Evolutionary conservation across 1,140 invertebrate genomes (phyloP).

Genomic region (Geopemphigus sp.): DNA sequence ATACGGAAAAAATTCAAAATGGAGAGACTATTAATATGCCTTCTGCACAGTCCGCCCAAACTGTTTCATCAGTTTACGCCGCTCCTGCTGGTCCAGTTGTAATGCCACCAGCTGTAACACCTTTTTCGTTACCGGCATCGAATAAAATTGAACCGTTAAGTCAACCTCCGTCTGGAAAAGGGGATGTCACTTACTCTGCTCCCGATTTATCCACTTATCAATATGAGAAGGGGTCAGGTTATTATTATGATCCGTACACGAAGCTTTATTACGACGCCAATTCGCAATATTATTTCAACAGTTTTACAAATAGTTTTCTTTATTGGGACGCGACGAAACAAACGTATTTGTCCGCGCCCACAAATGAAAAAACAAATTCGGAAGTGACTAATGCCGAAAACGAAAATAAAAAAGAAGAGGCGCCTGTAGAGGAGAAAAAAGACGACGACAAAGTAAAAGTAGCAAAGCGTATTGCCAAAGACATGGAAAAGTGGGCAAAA

Average conservation of each 20-base stretch:
- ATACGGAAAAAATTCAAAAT: slow-evolving; percentile 69
- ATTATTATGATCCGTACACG: slow-evolving; percentile 92
- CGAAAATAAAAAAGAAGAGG: slow-evolving; percentile 54
- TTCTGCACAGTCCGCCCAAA: slow-evolving; percentile 59
- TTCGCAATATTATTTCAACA: slow-evolving; percentile 92
- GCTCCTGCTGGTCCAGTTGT: slow-evolving; percentile 57
- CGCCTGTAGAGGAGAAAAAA: slow-evolving; percentile 55
- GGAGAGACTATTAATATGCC: slow-evolving; percentile 53
- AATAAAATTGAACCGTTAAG: slow-evolving; percentile 55
- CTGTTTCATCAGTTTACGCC: slow-evolving; percentile 81
- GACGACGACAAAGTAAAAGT: slow-evolving; percentile 80
- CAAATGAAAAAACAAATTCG: slow-evolving; percentile 54
- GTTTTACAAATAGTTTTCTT: slow-evolving; percentile 83
- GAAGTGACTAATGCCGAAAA: slow-evolving; percentile 46
- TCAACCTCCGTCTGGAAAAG: slow-evolving; percentile 56
- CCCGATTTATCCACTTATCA: slow-evolving; percentile 90
- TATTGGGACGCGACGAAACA: slow-evolving; percentile 88
- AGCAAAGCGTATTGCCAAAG: slow-evolving; percentile 95
- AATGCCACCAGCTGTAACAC: slow-evolving; percentile 4
- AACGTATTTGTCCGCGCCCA: slow-evolving; percentile 75
- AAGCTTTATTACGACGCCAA: slow-evolving; percentile 94
- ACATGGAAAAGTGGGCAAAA: slow-evolving; percentile 96
- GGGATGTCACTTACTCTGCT: slow-evolving; percentile 58
- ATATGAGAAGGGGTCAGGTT: slow-evolving; percentile 93
- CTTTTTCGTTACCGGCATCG: slow-evolving; percentile 52